phyloP scores from a whole-genome alignment of 2,888 invertebrate species.

The Hemithea aestivaria region DNA sequence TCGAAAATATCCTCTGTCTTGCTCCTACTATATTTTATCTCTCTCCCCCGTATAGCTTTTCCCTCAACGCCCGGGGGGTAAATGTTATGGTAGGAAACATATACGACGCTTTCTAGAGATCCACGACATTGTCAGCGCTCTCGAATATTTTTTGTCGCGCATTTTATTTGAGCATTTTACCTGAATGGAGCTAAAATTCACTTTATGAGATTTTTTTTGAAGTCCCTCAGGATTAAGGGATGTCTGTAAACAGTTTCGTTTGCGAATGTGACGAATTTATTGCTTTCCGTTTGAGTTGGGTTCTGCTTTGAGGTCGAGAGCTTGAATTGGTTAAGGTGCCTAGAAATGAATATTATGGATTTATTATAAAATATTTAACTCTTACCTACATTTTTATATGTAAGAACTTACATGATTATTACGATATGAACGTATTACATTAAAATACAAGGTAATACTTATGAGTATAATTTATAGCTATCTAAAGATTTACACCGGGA shows the following conservation, averaged over 20 bases:
- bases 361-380: too few relatives aligned
- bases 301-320: slow-evolving; percentile 26
- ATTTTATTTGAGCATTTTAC: slow-evolving; percentile 71
- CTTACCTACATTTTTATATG: too few relatives aligned
- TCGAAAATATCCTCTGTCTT: slow-evolving; percentile 37
- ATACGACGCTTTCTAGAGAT: slow-evolving; percentile 74
- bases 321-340: slow-evolving; percentile 20
- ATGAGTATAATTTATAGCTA: too few relatives aligned
- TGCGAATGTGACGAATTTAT: slow-evolving; percentile 41
- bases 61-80: slow-evolving; percentile 76
- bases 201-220: slow-evolving; percentile 66
- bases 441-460: too few relatives aligned
- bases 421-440: too few relatives aligned
- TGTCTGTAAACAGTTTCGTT: slow-evolving; percentile 56
- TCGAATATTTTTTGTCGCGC: slow-evolving; percentile 69
- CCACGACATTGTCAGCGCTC: slow-evolving; percentile 60
- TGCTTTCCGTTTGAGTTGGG: slow-evolving; percentile 32
- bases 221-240: slow-evolving; percentile 58
- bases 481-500: too few relatives aligned
- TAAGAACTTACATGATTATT: too few relatives aligned
- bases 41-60: slow-evolving; percentile 64
- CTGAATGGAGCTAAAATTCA: slow-evolving; percentile 74
- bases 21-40: slow-evolving; percentile 32
- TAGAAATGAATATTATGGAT: too few relatives aligned
- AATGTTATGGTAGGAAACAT: slow-evolving; percentile 79